Conservation (phyloP, 2,113 vertebrate genomes). For the Lontra canadensis region DNA sequence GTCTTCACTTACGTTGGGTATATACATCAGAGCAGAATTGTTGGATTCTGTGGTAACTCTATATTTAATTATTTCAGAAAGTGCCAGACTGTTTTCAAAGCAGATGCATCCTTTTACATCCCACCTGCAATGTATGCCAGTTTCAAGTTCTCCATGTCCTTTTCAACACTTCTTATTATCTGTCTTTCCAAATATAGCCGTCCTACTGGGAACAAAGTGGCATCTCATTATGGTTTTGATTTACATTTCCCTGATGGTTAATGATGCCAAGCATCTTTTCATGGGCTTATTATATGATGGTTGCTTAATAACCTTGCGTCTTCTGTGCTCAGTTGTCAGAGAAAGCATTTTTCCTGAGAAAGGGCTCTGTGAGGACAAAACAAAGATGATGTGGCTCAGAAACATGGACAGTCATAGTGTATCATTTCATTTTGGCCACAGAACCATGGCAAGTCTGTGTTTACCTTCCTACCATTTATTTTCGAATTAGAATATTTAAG, state of each 20-base stretch:
- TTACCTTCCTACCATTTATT: neutral
- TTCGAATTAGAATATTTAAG: neutral
- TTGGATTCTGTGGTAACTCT: neutral
- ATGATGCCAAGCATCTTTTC: neutral
- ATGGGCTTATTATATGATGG: neutral
- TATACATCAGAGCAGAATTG: neutral
- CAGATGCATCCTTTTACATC: neutral
- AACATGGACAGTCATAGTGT: fast-evolving
- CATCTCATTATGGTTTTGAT: neutral
- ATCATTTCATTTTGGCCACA: neutral
- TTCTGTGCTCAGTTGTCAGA: neutral
- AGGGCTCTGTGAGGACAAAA: neutral
- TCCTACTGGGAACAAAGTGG: neutral
- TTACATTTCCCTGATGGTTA: neutral
- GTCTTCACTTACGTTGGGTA: neutral
- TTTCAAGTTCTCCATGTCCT: neutral
- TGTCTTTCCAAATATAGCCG: neutral
- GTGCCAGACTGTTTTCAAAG: neutral
- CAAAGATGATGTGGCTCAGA: neutral
- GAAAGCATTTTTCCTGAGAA: neutral
- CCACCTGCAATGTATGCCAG: neutral
- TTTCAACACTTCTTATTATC: neutral
- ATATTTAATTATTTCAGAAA: neutral
- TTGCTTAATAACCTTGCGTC: neutral
- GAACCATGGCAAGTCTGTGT: neutral